A percentile compares a stretch with the other conserved stretches of the same genome.
phyloP scores from a whole-genome alignment of 2,113 vertebrate genomes.

The Eubucco bourcierii region DNA sequence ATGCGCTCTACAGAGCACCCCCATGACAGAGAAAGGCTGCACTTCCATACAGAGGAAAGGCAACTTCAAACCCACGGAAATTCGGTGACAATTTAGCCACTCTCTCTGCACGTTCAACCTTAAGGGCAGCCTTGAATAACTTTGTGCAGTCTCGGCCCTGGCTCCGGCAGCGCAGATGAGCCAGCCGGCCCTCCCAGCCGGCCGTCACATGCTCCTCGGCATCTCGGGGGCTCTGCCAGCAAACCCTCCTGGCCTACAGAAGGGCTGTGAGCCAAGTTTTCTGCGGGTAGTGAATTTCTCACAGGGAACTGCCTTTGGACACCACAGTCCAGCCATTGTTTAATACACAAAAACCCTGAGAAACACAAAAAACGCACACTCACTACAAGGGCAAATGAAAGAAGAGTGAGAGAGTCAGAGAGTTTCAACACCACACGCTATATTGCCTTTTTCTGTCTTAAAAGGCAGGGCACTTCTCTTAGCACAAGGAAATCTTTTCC shows the following conservation, averaged over 20 bases:
- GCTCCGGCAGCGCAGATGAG: not conserved
- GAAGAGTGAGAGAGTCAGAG: not conserved
- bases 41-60: not conserved
- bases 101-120: not conserved
- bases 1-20: not conserved
- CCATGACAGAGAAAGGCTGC: not conserved
- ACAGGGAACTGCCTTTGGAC: slow-evolving; percentile 26
- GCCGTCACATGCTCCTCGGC: slow-evolving; percentile 23
- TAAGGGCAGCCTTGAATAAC: not conserved
- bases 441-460: not conserved
- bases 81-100: not conserved
- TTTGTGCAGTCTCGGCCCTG: not conserved
- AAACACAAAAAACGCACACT: not conserved
- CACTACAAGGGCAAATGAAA: not conserved
- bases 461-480: not conserved
- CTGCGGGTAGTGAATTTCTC: slow-evolving; percentile 21
- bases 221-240: slow-evolving; percentile 8
- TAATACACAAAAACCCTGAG: not conserved
- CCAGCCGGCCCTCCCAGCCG: not conserved
- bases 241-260: slow-evolving; percentile 12
- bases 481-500: not conserved
- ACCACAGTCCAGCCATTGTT: slow-evolving; percentile 12
- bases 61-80: not conserved
- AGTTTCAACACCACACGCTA: not conserved
- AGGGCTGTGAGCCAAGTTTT: not conserved